phyloP scores from a whole-genome alignment of 2,888 invertebrate genomes.

The Aethes cnicana region DNA sequence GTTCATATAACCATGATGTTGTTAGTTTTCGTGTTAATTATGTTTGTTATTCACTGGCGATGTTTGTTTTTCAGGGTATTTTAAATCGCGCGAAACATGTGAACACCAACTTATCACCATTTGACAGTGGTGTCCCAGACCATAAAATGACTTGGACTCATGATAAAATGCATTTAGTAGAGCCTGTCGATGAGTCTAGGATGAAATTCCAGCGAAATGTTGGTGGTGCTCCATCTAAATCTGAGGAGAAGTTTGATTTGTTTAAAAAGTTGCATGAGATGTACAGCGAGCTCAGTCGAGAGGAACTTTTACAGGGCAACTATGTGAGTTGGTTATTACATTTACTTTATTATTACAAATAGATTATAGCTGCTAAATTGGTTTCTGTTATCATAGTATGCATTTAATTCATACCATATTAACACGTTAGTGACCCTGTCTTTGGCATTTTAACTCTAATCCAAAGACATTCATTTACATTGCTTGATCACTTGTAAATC shows the following conservation, averaged over 20 bases:
- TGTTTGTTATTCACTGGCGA: slow-evolving; percentile 31
- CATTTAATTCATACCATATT: no score
- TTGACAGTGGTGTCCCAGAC: slow-evolving; percentile 74
- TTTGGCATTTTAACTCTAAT: no score
- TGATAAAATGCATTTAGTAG: slow-evolving; percentile 77
- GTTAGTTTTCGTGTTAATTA: slow-evolving; percentile 29
- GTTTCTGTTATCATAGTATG: not conserved
- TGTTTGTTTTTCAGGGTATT: slow-evolving; percentile 66
- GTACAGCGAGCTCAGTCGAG: slow-evolving; percentile 73
- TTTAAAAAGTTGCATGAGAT: slow-evolving; percentile 78
- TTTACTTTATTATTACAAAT: no score
- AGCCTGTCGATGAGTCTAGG: slow-evolving; percentile 75
- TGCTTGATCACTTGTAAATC: no score
- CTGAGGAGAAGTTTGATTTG: slow-evolving; percentile 73
- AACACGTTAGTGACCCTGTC: no score
- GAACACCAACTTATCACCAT: slow-evolving; percentile 71
- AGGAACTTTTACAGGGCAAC: slow-evolving; percentile 70
- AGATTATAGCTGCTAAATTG: not conserved
- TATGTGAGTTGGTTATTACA: slow-evolving; percentile 70
- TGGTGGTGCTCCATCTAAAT: slow-evolving; percentile 59
- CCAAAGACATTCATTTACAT: no score
- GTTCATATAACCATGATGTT: slow-evolving; percentile 38
- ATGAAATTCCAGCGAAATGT: slow-evolving; percentile 75
- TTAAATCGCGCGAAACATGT: slow-evolving; percentile 79
- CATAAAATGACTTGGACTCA: slow-evolving; percentile 82